Evolutionary conservation across 2,797 vertebrate genomes (phyloP), one percentile per base, ranked within the genome.

Genomic region (Melanogrammus aeglefinus): DNA sequence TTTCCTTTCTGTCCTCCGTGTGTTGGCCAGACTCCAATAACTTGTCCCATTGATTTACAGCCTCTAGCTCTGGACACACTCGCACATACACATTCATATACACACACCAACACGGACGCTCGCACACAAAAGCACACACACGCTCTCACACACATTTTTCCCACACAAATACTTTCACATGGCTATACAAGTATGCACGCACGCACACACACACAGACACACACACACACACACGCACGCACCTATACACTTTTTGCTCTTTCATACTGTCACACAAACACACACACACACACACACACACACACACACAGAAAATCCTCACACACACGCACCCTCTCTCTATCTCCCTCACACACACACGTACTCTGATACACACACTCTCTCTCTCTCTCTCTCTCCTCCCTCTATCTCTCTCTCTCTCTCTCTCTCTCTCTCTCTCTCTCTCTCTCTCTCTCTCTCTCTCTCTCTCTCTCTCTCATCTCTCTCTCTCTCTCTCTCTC

Each of bases 21-120:
- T 84, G 77, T 92, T 97, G 96, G 95, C 95, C 90, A 90, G 91
- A 93, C 94, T 96, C 96, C 95, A 97, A 91, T 91, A 88, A 91
- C 93, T 92, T 90, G 87, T 92, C 93, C 95, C 94, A 95, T 96
- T 96, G 94, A 95, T 91, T 83, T 78, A 87, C 87, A 91, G 84
- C 89, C 91, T 78, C 92, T 94, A 92, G 81, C 82, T 71, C 69
- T 71, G 69, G 27, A 81, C 74, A 77, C 69, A 47, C 63, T 33
- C 69, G 29, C 69, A 72, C 14, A 51, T n/a, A 51, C 74, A 47
- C 39, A 51, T 21, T 24, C 39, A 75, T 8, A 71, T 27, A 31
- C 27, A 71, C 69, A 31, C 69, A 71, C 69, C 29, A 27, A 71
- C 69, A 71, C 66, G 6, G n/a, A 27, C 24, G 16, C 47, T 16